phyloP scores from a whole-genome alignment of 2,888 invertebrate genomes.

The Incurvaria masculella region DNA sequence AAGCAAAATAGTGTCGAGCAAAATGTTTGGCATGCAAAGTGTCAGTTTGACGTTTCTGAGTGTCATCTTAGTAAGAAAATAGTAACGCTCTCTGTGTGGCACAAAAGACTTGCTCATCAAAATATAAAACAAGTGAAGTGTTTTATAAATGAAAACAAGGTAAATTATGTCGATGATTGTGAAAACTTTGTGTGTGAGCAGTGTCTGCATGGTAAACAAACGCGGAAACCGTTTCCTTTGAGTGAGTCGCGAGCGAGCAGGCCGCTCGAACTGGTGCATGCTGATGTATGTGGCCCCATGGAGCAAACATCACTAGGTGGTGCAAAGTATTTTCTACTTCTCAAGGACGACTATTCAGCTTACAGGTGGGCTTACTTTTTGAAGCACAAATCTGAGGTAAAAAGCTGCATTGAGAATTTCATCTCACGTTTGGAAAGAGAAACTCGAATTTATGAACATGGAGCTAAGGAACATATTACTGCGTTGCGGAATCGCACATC shows the following conservation, averaged over 20 bases:
- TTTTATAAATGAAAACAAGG: slow-evolving; percentile 5
- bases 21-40: slow-evolving; percentile 6
- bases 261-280: slow-evolving; percentile 3
- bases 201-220: slow-evolving; percentile 7
- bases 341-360: slow-evolving; percentile 11
- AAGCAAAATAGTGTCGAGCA: slow-evolving; percentile 22
- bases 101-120: slow-evolving; percentile 5
- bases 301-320: slow-evolving; percentile 5
- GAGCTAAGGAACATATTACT: slow-evolving; percentile 15
- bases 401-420: slow-evolving; percentile 15
- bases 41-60: no score
- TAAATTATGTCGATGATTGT: slow-evolving; percentile 4
- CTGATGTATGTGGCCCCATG: slow-evolving; percentile 7
- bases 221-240: slow-evolving; percentile 2
- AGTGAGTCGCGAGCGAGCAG: background rate
- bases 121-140: slow-evolving; percentile 6
- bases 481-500: slow-evolving; percentile 19
- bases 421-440: slow-evolving; percentile 17
- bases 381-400: slow-evolving; percentile 14
- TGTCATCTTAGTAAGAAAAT: no score
- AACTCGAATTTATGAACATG: slow-evolving; percentile 16
- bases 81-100: no score
- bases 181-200: slow-evolving; percentile 4
- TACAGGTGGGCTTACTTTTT: slow-evolving; percentile 11
- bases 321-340: slow-evolving; percentile 8